Evolutionary conservation across 2,888 invertebrate species (phyloP), one percentile per base, ranked within the genome.

Genomic region (Trissolcus japonicus): DNA sequence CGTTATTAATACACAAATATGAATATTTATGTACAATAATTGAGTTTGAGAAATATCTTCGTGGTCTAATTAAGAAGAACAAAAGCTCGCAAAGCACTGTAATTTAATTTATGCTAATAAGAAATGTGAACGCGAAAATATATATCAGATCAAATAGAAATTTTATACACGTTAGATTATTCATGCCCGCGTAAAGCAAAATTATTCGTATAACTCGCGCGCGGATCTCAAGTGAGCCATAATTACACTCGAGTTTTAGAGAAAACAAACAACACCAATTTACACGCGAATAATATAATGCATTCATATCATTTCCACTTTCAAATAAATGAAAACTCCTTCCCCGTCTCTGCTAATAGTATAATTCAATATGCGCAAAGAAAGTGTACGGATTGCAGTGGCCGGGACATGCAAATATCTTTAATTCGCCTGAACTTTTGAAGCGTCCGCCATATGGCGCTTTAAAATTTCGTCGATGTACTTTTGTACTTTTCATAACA

Each of bases 11-110:
- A 82, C 82, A 82, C 78, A 81, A 82, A 78, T 79, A 86, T 86
- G 86, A 87, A 86, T 87, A 87, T 86, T 86, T 84, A 87, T 86
- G 83, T 84, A 86, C 82, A 85, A 85, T 85, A 83, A 85, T 82
- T 81, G 83, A 84, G 83, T 85, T 86, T 85, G 85, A 82, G 84
- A 82, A 86, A 86, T 83, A 82, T 82, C 78, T 80, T 74, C 56
- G 73, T 72, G 46, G 74, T 60, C 73, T 79, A 51, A 76, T 60
- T 67, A 72, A 67, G 76, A 57, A 65, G 67, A 73, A 48, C 76
- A 57, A 54, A 62, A 76, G 61, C 75, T 25, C 73, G 9, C 41
- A 56, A 56, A 76, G 60, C 68, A 67, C 62, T 77, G 65, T 84
- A 83, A 86, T 86, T 85, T 85, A 86, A 87, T 83, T 84, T 82